These are phyloP conservation scores for Acanthisitta chloris DNA, from an alignment of 2,113 vertebrate genomes.

Conservation along the genomic window DNA sequence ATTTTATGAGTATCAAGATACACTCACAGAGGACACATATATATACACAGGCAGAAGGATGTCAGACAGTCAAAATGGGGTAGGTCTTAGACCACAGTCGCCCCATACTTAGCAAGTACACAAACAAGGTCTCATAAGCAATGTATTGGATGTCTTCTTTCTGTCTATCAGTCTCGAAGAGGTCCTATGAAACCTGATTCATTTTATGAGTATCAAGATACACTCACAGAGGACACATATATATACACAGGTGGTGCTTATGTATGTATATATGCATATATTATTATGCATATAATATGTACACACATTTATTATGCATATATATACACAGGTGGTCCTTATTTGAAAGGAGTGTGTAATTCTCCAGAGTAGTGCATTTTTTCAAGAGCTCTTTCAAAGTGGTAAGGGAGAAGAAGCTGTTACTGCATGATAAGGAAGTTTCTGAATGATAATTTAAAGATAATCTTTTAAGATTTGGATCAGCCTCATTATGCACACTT, in stretches of 20 bases:
- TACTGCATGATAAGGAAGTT: neutral
- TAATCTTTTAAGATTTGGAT: slow-evolving; percentile 11
- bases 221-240: no score
- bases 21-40: neutral
- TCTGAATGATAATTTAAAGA: slow-evolving; percentile 23
- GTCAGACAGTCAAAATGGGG: neutral
- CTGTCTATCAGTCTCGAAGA: no score
- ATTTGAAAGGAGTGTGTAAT: neutral
- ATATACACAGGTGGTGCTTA: no score
- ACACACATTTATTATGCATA: no score
- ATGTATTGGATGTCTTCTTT: neutral
- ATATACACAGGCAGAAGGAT: neutral
- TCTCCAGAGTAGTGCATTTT: neutral
- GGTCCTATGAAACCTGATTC: no score
- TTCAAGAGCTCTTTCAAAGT: neutral
- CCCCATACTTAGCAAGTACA: neutral
- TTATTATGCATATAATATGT: no score
- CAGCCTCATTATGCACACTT: neutral
- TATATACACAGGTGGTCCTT: neutral
- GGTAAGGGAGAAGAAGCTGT: neutral
- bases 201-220: no score
- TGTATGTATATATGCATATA: no score
- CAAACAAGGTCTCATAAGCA: neutral
- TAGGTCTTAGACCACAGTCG: neutral
- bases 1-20: neutral